Base-by-base conservation (phyloP, 2,888 invertebrate genomes). In the Scaptomyza tumidula region DNA sequence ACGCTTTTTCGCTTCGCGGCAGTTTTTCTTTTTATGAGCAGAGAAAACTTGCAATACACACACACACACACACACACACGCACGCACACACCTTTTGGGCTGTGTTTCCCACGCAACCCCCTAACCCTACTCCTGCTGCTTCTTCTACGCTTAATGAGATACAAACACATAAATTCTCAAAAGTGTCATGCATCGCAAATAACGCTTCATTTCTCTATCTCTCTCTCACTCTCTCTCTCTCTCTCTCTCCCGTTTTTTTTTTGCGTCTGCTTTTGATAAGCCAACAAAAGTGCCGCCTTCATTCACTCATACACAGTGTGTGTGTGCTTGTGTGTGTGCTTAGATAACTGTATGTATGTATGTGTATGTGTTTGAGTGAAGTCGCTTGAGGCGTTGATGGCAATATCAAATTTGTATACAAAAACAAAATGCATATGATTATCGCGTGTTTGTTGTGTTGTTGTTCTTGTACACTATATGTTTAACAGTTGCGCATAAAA, bases 91-190 rank as follows among this genome's bases (percentile, higher is more conserved):
- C 75, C 82, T 85, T 81, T 85, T 78, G 79, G 79, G 78, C 44
- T 62, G 37, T 14, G 41, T 43, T 33, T 39, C 13, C 58, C 58
- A 44, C 43, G 31, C 33, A 19, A 16, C 16, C 7, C 31, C 31
- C 27, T 31, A 37, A 13, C 24, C 16, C 57, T 27, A 6, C 45
- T 6, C 29, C n/a, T 14, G 0, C 14, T 29, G 11, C 24, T 14
- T 10, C 45, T 35, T 19, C 44, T 16, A 78, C 82, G 81, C 86
- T 82, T 90, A 90, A 90, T 90, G 91, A 90, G 91, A 90, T 89
- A 90, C 89, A 90, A 90, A 89, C 89, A 90, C 90, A 90, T 91
- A 91, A 90, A 90, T 90, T 91, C 78, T 87, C 78, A 87, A 89
- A 91, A 89, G 89, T 90, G 90, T 91, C 90, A 90, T 85, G 86